These are phyloP conservation scores for Marcusenius ussheri DNA, from an alignment of 2,113 vertebrate species.

Conservation along the genomic window DNA sequence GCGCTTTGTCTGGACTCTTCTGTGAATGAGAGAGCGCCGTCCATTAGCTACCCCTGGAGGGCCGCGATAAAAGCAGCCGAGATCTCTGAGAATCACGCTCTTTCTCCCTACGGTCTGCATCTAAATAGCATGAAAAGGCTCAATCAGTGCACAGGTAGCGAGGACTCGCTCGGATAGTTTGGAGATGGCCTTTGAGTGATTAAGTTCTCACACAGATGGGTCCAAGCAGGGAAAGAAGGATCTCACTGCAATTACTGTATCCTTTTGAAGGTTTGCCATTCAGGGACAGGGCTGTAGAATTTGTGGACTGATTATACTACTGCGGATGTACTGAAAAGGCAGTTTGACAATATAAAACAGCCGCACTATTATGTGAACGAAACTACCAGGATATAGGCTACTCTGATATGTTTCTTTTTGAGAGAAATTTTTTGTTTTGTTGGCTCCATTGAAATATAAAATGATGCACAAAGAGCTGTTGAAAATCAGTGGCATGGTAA, in stretches of 20 bases:
- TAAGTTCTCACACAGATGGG: neutral
- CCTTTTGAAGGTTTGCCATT: conserved; percentile 36
- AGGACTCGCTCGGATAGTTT: neutral
- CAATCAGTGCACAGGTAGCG: neutral
- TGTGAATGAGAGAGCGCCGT: neutral
- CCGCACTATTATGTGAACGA: conserved; percentile 38
- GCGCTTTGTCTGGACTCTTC: neutral
- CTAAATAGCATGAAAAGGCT: neutral
- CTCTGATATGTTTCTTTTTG: conserved; percentile 36
- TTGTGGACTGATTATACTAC: conserved; percentile 62
- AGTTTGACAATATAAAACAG: conserved; percentile 51
- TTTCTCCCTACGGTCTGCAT: neutral
- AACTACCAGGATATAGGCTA: conserved; percentile 37
- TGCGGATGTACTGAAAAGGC: conserved; percentile 49
- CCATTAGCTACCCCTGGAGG: neutral
- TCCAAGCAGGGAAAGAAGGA: neutral
- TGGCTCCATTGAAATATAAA: conserved; percentile 15
- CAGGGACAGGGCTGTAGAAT: conserved; percentile 50
- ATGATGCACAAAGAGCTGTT: neutral
- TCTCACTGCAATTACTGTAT: neutral
- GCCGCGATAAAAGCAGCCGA: neutral
- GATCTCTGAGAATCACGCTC: neutral
- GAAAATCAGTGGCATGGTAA: neutral
- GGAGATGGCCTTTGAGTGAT: neutral
- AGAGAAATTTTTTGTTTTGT: neutral